Base-by-base conservation (phyloP, 2,888 invertebrate genomes). In the Entomobrya multifasciata region DNA sequence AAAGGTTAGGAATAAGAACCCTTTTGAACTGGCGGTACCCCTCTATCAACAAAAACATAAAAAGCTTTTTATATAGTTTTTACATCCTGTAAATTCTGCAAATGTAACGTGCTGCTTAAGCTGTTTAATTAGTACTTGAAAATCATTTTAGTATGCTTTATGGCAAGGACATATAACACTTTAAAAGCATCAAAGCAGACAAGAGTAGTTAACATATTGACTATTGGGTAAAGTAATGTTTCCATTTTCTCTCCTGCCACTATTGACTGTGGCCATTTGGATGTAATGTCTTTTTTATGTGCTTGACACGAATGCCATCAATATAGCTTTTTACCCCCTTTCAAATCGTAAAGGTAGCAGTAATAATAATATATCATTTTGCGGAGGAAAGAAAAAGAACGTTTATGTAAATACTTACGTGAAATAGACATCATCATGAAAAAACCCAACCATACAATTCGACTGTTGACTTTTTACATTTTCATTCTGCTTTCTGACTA, bases 201-300 rank as follows among this genome's bases (percentile, higher is more conserved):
- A 36, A 36, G 36, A 36, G 36, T 36, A 8, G 36, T 36, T 36
- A 36, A 36, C 36, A 36, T 36, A 36, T 36, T 36, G 4, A 36
- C 8, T 36, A 36, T 36, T 36, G 36, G 36, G 8, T 36, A 36
- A 6, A 8, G 36, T 36, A 47, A 72, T 72, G 49, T 72, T 49
- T 72, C 49, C 49, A 72, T 49, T 72, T 72, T 57, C 20, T 72
- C 25, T 72, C 47, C 70, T 36, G 36, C 36, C 36, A 36, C 36
- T 36, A 36, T 36, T 36, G 36, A 36, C 36, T 36, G 36, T 36
- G 36, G 36, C 36, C n/a, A 11, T 72, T 72, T 72, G 27, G 49
- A 15, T 17, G 49, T 72, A 72, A 72, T 52, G 72, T 27, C 72
- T 72, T 72, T 72, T 72, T 72, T 72, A 72, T 72, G 72, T 49